Evolutionary conservation across 1,140 invertebrate genomes (phyloP).

Genomic region (Macrobrachium rosenbergii): DNA sequence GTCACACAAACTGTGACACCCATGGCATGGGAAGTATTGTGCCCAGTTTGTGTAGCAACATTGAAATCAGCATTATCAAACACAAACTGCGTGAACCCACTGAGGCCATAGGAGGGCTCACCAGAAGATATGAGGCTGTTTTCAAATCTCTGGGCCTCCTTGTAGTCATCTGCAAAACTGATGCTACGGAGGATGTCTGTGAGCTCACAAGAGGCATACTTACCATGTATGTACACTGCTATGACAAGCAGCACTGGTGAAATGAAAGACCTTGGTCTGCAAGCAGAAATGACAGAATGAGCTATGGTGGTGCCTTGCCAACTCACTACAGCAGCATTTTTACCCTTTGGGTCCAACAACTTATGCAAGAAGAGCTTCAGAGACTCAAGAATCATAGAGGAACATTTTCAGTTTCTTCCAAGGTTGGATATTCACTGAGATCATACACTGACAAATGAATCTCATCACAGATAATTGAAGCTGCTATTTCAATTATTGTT

Average conservation of each 20-base stretch:
- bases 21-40: too few species aligned
- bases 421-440: slow-evolving; percentile 18
- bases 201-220: neutral
- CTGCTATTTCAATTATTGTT: slow-evolving; percentile 26
- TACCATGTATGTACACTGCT: neutral
- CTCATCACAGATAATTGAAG: slow-evolving; percentile 22
- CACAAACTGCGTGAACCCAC: too few species aligned
- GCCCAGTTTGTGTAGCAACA: neutral
- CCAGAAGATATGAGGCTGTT: too few species aligned
- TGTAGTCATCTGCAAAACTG: slow-evolving; percentile 28
- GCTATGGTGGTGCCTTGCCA: slow-evolving; percentile 10
- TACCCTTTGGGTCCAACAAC: neutral
- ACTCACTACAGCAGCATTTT: too few species aligned
- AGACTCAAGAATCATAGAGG: too few species aligned
- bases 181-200: slow-evolving; percentile 21
- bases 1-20: too few species aligned
- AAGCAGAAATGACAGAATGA: slow-evolving; percentile 22
- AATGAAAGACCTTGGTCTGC: slow-evolving; percentile 18
- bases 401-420: too few species aligned
- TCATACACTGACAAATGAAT: slow-evolving; percentile 34
- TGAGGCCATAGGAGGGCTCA: too few species aligned
- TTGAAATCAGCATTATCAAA: neutral
- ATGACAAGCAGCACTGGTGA: slow-evolving; percentile 21
- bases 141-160: neutral
- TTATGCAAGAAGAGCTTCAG: too few species aligned